These are phyloP conservation scores for Scelioninae gen. 2 DNA, from an alignment of 2,888 invertebrate genomes.

Conservation along the genomic window DNA sequence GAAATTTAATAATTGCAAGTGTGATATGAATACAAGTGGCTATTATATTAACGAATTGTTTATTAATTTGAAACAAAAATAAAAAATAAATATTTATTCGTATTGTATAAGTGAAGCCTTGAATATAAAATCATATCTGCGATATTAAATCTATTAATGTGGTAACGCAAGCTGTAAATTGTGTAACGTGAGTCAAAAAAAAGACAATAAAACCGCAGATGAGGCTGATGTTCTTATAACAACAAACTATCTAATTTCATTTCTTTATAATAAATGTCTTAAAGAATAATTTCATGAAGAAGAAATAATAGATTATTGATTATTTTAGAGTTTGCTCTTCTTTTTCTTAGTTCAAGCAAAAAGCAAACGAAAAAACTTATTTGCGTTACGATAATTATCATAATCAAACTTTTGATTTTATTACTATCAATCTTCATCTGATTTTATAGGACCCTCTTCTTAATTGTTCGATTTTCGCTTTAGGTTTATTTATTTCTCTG, in stretches of 20 bases:
- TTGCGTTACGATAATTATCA: too few relatives aligned
- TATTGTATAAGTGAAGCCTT: conserved; percentile 2
- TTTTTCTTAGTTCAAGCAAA: too few relatives aligned
- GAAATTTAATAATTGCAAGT: neutral
- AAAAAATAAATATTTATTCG: neutral
- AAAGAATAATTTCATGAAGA: neutral
- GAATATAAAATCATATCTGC: neutral
- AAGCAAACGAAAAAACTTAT: too few relatives aligned
- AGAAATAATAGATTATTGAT: neutral
- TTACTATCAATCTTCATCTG: too few relatives aligned
- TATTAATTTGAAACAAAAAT: too few relatives aligned
- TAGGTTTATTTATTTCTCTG: too few relatives aligned
- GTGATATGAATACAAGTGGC: too few relatives aligned
- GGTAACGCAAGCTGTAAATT: conserved; percentile 1
- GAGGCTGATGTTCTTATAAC: neutral
- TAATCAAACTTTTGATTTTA: too few relatives aligned
- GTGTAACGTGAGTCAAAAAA: conserved; percentile 5
- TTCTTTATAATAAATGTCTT: neutral
- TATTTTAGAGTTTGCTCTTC: too few relatives aligned
- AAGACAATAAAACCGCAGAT: conserved; percentile 1
- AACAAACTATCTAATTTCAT: conserved; percentile 4
- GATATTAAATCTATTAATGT: conserved; percentile 1
- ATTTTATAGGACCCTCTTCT: too few relatives aligned
- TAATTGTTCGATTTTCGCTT: too few relatives aligned
- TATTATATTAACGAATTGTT: too few relatives aligned